These are phyloP conservation scores for Eupithecia insigniata DNA, from an alignment of 2,888 invertebrate species.

Conservation along the genomic window DNA sequence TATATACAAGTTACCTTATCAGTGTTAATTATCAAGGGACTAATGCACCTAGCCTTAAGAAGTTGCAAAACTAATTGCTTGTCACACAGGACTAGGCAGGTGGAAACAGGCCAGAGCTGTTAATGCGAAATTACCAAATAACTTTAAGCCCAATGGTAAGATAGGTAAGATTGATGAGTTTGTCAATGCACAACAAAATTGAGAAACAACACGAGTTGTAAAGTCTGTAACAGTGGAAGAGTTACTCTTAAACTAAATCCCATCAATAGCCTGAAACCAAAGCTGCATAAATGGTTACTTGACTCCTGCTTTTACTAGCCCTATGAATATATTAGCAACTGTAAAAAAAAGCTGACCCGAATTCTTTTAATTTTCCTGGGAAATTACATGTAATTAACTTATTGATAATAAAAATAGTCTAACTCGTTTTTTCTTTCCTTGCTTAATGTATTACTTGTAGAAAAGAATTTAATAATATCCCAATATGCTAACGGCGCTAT, in stretches of 20 bases:
- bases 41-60: constrained; percentile 6
- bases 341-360: too few relatives aligned
- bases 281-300: too few relatives aligned
- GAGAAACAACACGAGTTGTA: neutral
- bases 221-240: neutral
- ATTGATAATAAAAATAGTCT: too few relatives aligned
- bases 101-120: neutral
- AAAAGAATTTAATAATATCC: too few relatives aligned
- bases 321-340: too few relatives aligned
- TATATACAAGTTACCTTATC: neutral
- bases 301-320: too few relatives aligned
- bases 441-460: too few relatives aligned
- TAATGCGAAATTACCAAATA: neutral
- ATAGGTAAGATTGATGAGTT: neutral
- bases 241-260: neutral
- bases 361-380: too few relatives aligned
- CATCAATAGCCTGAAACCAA: too few relatives aligned
- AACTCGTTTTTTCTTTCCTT: too few relatives aligned
- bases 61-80: constrained; percentile 13
- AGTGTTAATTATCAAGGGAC: constrained; percentile 11
- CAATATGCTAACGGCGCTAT: too few relatives aligned
- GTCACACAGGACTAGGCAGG: constrained; percentile 4
- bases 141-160: neutral
- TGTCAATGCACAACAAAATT: neutral
- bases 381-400: too few relatives aligned